Percentiles rank a stretch among this genome's conserved stretches.
Evolutionary conservation across 2,113 vertebrate species (phyloP).

Genomic region (Coryphaenoides rupestris): DNA sequence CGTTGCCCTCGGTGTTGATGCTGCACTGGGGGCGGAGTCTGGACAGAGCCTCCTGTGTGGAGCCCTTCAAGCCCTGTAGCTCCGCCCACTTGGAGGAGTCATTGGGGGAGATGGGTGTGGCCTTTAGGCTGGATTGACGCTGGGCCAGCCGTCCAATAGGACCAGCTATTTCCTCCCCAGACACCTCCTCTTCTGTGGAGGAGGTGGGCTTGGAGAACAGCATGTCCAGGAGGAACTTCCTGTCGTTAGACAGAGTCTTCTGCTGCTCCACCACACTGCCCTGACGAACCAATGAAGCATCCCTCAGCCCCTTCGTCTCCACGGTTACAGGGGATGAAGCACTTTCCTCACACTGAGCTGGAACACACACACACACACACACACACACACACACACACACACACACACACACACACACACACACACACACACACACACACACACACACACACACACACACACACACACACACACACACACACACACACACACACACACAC

Average conservation of each 20-base stretch:
- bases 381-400: too few relatives aligned
- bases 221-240: constrained; percentile 78
- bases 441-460: too few relatives aligned
- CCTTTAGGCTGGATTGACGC: constrained; percentile 54
- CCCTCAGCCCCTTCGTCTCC: too few relatives aligned
- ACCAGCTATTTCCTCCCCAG: neutral
- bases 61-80: constrained; percentile 63
- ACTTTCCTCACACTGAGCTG: too few relatives aligned
- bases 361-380: too few relatives aligned
- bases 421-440: too few relatives aligned
- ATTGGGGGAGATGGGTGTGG: neutral
- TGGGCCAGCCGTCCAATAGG: constrained; percentile 26
- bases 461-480: too few relatives aligned
- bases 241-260: constrained; percentile 64
- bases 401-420: too few relatives aligned
- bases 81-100: constrained; percentile 57
- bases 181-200: constrained; percentile 19
- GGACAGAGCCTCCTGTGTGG: constrained; percentile 50
- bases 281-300: too few relatives aligned
- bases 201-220: constrained; percentile 67
- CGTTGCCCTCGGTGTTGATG: constrained; percentile 74
- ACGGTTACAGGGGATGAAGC: too few relatives aligned
- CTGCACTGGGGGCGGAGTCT: constrained; percentile 69
- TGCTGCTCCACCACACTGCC: too few relatives aligned
- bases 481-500: too few relatives aligned